Base-by-base conservation (phyloP, 2,888 invertebrate species). In the Erebia palarica region DNA sequence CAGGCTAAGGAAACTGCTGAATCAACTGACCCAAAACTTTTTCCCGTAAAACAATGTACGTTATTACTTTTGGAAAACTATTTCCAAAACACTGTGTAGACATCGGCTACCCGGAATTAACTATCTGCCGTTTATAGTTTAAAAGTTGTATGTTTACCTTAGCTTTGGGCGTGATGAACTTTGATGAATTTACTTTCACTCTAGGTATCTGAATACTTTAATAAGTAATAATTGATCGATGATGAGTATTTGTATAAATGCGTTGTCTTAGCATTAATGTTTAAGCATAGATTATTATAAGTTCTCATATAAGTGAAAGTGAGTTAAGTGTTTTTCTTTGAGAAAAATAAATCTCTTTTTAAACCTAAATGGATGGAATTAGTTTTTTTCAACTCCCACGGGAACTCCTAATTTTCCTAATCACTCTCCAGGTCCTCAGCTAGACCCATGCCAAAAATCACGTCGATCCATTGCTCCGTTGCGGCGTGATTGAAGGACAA, bases 1-100 rank as follows among this genome's bases (percentile, higher is more conserved):
- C 61, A 21, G 65, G 61, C 68, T 70, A 16, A 53, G 68, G 70
- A 68, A 68, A 68, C 67, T 69, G 65, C 60, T 68, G 44, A 60
- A 63, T 67, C 57, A 42, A 49, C 67, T 60, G 61, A 72, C 61
- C 61, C 65, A 64, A 69, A 67, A 67, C 47, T 49, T 67, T 67
- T 67, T 59, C 59, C 27, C 59, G 57, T 59, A 59, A 47, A 67
- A 59, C 67, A 49, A 67, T 59, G 58, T 59, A 49, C 59, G 58
- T 67, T 51, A 59, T 67, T 67, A 59, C 44, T 67, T 59, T 44
- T 59, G 49, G 59, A 67, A 58, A 66, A 67, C 49, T 67, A 59
- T 49, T 67, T 11, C 27, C 57, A 14, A 66, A 47, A 47, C 63
- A 47, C 14, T 49, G 21, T 21, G 49, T 63, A 47, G 42, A 60